phyloP scores from a whole-genome alignment of 1,140 invertebrate species.

The Zaprionus ghesquierei region DNA sequence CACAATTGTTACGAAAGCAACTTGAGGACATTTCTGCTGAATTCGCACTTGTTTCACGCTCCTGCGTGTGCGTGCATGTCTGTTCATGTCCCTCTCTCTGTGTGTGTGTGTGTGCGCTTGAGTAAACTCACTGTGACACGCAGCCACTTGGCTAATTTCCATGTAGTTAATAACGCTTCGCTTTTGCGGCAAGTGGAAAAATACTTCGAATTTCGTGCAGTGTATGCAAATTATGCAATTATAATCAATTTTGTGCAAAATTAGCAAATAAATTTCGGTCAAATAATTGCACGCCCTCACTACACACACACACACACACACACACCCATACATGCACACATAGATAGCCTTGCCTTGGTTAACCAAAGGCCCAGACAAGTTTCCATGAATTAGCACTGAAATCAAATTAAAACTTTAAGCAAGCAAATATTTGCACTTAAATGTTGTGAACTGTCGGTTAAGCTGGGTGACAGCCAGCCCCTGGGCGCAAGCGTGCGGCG shows the following conservation, averaged over 20 bases:
- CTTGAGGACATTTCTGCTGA: conserved; percentile 36
- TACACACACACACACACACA: background rate
- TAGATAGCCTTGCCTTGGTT: background rate
- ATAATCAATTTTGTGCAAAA: conserved; percentile 59
- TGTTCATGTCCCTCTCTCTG: too few relatives aligned
- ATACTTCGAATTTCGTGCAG: conserved; percentile 29
- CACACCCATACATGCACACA: background rate
- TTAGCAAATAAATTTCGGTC: conserved; percentile 53
- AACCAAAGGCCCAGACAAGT: conserved; percentile 8
- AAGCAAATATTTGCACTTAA: conserved; percentile 51
- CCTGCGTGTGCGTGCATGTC: background rate
- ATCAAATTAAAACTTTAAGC: conserved; percentile 56
- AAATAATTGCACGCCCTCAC: conserved; percentile 12
- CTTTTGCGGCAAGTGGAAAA: background rate
- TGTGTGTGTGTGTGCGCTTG: conserved; percentile 8
- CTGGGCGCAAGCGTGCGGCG: background rate
- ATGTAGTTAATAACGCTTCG: conserved; percentile 30
- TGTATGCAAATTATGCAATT: conserved; percentile 62
- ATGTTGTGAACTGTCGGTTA: conserved; percentile 22
- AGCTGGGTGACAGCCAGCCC: background rate
- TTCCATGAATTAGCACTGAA: conserved; percentile 44
- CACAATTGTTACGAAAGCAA: conserved; percentile 15
- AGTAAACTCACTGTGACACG: conserved; percentile 29
- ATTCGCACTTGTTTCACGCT: conserved; percentile 12
- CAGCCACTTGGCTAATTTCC: conserved; percentile 47